A percentile compares a stretch with the other conserved stretches of the same genome.
These are phyloP conservation scores for Tachyglossus aculeatus DNA, from an alignment of 2,797 vertebrate genomes.

Conservation along the genomic window DNA sequence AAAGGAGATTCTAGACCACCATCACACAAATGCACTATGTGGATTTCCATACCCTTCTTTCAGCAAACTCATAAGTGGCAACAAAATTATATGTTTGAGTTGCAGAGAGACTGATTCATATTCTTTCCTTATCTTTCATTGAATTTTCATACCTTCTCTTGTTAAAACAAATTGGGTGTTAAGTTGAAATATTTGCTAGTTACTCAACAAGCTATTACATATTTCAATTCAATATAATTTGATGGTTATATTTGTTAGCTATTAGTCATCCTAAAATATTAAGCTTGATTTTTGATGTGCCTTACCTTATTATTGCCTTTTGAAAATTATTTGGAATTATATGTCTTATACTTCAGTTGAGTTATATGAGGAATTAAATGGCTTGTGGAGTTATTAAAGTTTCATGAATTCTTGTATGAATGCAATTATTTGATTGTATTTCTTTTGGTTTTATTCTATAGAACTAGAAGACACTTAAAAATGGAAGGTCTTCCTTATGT, in stretches of 20 bases:
- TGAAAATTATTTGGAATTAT: neutral
- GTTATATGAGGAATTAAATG: neutral
- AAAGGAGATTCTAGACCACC: conserved; percentile 18
- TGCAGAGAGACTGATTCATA: neutral
- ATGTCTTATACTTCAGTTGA: neutral
- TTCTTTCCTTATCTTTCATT: conserved; percentile 3
- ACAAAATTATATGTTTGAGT: neutral
- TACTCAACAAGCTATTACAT: neutral
- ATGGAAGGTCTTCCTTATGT: too few relatives aligned
- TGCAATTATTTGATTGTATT: too few relatives aligned
- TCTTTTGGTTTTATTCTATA: too few relatives aligned
- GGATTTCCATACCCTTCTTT: neutral
- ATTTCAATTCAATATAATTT: neutral
- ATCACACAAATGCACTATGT: conserved; percentile 23
- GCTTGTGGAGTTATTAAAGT: too few relatives aligned
- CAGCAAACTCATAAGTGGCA: neutral
- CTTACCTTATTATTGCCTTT: neutral
- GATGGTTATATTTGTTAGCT: neutral
- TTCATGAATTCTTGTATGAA: too few relatives aligned
- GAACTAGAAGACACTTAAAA: too few relatives aligned
- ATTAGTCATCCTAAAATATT: conserved; percentile 11
- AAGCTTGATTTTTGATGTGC: neutral
- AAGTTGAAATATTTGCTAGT: neutral
- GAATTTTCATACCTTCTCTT: neutral
- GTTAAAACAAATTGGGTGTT: conserved; percentile 4